Percentiles rank a stretch among this genome's conserved stretches.
phyloP scores from a whole-genome alignment of 2,888 invertebrate genomes.

The Pheosia tremula region DNA sequence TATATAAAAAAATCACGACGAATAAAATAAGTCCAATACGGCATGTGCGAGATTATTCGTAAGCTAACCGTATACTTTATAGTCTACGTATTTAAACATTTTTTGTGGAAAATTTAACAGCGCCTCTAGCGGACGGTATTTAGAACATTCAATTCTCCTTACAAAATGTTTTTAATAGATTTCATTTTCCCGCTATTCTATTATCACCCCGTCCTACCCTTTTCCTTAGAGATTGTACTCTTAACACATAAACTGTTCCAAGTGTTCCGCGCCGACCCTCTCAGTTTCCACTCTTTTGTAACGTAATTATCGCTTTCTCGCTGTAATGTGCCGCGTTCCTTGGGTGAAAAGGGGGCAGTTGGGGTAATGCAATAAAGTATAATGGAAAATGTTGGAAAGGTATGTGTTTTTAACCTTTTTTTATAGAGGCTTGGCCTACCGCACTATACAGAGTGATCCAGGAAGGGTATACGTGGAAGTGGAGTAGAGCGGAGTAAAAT shows the following conservation, averaged over 20 bases:
- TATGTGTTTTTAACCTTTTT: background rate
- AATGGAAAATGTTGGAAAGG: background rate
- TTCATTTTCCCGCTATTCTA: constrained; percentile 6
- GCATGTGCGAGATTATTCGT: too few relatives aligned
- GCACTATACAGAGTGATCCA: too few relatives aligned
- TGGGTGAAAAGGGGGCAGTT: background rate
- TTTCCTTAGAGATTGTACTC: constrained; percentile 19
- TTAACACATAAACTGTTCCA: constrained; percentile 40
- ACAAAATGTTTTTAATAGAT: too few relatives aligned
- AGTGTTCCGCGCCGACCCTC: constrained; percentile 19
- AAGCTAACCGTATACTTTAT: too few relatives aligned
- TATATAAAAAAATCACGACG: too few relatives aligned
- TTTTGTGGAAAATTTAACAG: too few relatives aligned
- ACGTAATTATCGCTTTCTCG: constrained; percentile 14
- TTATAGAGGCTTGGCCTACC: background rate
- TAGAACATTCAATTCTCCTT: too few relatives aligned
- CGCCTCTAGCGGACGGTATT: too few relatives aligned
- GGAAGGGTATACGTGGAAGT: too few relatives aligned
- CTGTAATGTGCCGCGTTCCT: background rate
- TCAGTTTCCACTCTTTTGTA: constrained; percentile 17
- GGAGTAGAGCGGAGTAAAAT: too few relatives aligned
- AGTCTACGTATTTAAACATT: too few relatives aligned
- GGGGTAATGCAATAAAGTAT: background rate
- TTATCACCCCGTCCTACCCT: background rate
- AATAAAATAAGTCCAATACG: too few relatives aligned